These are phyloP conservation scores for Spizaetus ornatus DNA, from an alignment of 2,113 vertebrate genomes.

Conservation along the genomic window DNA sequence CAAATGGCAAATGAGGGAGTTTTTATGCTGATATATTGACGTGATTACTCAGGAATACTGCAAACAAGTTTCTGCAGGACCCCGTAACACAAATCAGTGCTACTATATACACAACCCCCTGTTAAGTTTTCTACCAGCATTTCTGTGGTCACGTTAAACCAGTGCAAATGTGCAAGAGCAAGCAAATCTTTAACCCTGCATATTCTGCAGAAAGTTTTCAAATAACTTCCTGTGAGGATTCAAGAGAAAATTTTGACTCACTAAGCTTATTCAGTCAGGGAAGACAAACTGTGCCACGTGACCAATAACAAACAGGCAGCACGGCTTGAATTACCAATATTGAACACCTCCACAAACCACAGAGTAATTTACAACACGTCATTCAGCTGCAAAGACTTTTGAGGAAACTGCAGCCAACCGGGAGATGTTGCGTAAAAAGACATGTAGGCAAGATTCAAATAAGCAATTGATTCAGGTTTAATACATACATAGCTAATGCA, in stretches of 20 bases:
- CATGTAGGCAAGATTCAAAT: background rate
- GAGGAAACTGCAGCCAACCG: background rate
- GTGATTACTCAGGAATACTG: background rate
- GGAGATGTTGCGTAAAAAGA: background rate
- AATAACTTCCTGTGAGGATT: background rate
- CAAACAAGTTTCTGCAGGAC: background rate
- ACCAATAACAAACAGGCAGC: background rate
- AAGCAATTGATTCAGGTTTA: background rate
- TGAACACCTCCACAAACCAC: slow-evolving; percentile 25
- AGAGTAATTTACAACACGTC: background rate
- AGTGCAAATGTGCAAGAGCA: background rate
- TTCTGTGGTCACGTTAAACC: background rate
- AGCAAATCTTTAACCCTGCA: background rate
- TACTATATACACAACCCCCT: background rate
- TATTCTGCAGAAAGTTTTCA: slow-evolving; percentile 8
- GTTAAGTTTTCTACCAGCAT: background rate
- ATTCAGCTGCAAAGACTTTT: background rate
- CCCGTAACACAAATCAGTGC: background rate
- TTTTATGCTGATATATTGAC: background rate
- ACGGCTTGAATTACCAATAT: background rate
- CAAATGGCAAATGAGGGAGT: background rate
- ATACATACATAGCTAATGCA: background rate
- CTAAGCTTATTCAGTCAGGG: background rate
- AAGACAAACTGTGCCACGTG: background rate
- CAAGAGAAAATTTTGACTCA: background rate